These are phyloP conservation scores for Frieseomelitta varia DNA, from an alignment of 1,140 invertebrate genomes.

Conservation along the genomic window DNA sequence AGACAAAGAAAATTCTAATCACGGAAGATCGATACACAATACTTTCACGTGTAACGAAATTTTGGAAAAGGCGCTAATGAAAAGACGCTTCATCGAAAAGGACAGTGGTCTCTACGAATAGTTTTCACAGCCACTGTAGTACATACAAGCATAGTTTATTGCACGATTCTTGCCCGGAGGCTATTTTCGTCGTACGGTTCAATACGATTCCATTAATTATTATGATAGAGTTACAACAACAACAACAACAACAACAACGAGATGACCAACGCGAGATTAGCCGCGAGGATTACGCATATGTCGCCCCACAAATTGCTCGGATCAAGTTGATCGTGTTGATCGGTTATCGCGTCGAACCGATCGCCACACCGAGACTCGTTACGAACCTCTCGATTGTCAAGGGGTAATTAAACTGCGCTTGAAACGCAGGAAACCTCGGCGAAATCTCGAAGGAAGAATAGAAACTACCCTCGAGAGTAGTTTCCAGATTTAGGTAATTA, in stretches of 20 bases:
- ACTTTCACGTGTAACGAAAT: no score
- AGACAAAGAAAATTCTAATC: no score
- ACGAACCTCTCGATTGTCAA: neutral
- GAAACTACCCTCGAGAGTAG: no score
- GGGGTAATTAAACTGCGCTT: slow-evolving; percentile 17
- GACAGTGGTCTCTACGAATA: no score
- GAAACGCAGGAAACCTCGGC: neutral
- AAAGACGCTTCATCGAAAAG: no score
- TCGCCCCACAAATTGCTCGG: neutral
- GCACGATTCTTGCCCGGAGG: neutral
- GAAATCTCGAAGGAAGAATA: neutral
- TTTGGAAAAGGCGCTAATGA: no score
- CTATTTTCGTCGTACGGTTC: slow-evolving; percentile 12
- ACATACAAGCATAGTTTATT: neutral
- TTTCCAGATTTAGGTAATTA: slow-evolving; percentile 8
- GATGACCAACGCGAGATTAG: neutral
- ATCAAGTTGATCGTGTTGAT: neutral
- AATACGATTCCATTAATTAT: slow-evolving; percentile 27
- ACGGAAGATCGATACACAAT: no score
- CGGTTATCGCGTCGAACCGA: slow-evolving; percentile 9
- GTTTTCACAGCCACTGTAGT: no score
- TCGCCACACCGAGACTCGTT: neutral
- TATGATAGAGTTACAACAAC: neutral
- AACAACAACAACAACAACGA: no score
- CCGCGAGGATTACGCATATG: neutral